Evolutionary conservation across 1,140 invertebrate genomes (phyloP).

Genomic region (Trachymyrmex cornetzi): DNA sequence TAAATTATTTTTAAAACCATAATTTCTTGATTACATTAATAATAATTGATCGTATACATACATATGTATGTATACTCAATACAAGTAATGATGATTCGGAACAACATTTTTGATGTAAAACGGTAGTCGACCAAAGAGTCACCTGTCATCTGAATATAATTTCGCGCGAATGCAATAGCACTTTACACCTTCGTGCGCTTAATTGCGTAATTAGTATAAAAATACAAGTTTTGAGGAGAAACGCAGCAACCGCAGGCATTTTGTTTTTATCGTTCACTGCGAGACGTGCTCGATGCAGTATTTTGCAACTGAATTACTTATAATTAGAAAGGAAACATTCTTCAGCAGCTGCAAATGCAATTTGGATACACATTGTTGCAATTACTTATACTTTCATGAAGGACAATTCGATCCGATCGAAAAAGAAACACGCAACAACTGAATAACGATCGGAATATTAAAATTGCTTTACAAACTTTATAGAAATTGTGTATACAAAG

Average conservation of each 20-base stretch:
- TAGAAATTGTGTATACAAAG: not conserved
- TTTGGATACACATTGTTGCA: constrained; percentile 2
- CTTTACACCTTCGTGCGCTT: not conserved
- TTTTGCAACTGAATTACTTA: constrained; percentile 48
- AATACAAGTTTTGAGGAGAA: constrained; percentile 38
- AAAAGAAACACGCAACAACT: not conserved
- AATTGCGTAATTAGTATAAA: constrained; percentile 57
- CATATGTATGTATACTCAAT: not conserved
- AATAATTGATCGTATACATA: not conserved
- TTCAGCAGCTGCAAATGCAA: constrained; percentile 4
- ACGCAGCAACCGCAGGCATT: constrained; percentile 13
- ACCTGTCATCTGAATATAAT: constrained; percentile 40
- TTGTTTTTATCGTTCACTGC: constrained; percentile 62
- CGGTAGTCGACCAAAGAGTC: constrained; percentile 28
- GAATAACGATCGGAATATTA: not conserved
- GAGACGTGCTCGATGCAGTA: constrained; percentile 32
- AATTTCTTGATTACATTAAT: not conserved
- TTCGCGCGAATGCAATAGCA: constrained; percentile 11
- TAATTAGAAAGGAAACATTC: constrained; percentile 53
- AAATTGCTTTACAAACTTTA: not conserved
- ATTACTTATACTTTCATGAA: not conserved
- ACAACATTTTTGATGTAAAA: not conserved
- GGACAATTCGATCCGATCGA: not conserved
- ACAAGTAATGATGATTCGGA: not conserved
- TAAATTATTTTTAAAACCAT: not conserved